Evolutionary conservation across 2,888 invertebrate genomes (phyloP).

Genomic region (Sesamia inferens): DNA sequence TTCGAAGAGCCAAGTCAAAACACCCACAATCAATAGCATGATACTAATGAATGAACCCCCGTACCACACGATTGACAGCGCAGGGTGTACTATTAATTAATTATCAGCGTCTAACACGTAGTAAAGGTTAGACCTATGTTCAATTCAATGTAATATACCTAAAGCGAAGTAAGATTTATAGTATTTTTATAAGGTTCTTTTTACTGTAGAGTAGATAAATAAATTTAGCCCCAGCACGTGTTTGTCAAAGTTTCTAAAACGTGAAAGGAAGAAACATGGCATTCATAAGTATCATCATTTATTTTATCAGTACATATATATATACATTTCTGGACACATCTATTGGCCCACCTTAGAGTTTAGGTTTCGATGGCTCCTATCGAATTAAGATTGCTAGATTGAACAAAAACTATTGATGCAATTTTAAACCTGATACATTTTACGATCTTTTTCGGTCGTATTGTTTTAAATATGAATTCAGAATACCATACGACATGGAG

Average conservation of each 20-base stretch:
- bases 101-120: slow-evolving; percentile 3
- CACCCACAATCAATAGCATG: slow-evolving; percentile 24
- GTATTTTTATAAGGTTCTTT: background rate
- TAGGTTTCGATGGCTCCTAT: too few species aligned
- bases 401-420: too few species aligned
- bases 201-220: background rate
- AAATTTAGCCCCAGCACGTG: too few species aligned
- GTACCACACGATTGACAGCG: slow-evolving; percentile 28
- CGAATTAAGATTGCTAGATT: too few species aligned
- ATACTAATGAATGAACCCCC: slow-evolving; percentile 16
- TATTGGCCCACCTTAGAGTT: too few species aligned
- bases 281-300: background rate
- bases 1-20: slow-evolving; percentile 9
- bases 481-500: too few species aligned
- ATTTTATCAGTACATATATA: too few species aligned
- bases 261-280: background rate
- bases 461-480: too few species aligned
- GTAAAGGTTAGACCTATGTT: background rate
- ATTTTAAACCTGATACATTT: too few species aligned
- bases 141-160: background rate
- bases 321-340: too few species aligned
- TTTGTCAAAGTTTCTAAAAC: background rate
- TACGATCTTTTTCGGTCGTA: too few species aligned
- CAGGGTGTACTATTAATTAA: slow-evolving; percentile 29
- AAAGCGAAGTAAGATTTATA: background rate